Conservation (phyloP, 2,888 invertebrate species). For the Brenthis hecate region DNA sequence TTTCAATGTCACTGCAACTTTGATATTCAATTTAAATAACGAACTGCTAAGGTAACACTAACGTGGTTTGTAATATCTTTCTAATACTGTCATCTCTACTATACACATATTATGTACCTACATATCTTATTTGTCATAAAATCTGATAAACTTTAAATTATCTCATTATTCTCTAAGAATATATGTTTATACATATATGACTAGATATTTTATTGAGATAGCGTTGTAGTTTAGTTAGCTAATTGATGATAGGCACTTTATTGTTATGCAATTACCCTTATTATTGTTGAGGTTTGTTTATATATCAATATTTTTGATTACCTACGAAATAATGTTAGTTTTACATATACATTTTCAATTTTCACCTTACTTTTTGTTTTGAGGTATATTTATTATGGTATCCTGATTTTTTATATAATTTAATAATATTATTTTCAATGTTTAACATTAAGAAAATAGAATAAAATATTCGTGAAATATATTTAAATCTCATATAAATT, state of each 20-base stretch:
- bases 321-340: too few species aligned
- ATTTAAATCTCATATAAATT: not conserved
- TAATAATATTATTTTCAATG: too few species aligned
- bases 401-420: too few species aligned
- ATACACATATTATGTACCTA: not conserved
- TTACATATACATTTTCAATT: too few species aligned
- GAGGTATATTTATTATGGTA: too few species aligned
- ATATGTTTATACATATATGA: not conserved
- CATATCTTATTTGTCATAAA: constrained; percentile 22
- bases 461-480: too few species aligned
- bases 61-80: not conserved
- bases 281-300: too few species aligned
- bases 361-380: too few species aligned
- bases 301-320: too few species aligned
- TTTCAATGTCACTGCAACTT: constrained; percentile 7
- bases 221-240: not conserved
- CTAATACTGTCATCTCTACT: not conserved
- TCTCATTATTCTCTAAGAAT: not conserved
- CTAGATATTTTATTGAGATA: constrained; percentile 4
- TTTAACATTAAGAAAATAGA: too few species aligned
- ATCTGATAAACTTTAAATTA: constrained; percentile 33
- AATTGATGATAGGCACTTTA: too few species aligned
- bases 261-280: too few species aligned
- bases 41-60: not conserved
- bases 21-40: not conserved